Conservation (phyloP, 1,140 invertebrate species). For the Trichoplusia ni region DNA sequence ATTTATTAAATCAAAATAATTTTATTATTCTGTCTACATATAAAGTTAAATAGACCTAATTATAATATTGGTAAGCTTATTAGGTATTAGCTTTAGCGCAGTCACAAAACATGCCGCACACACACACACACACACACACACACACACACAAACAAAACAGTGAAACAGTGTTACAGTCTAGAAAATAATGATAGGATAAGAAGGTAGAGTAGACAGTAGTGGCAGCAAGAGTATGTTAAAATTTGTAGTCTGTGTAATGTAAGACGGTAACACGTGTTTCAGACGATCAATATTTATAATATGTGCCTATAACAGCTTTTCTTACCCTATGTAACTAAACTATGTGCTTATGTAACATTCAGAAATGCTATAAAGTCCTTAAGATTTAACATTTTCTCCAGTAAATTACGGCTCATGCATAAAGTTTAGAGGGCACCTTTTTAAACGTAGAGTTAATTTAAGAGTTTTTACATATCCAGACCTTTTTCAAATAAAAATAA, state of each 20-base stretch:
- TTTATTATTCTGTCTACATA: slow-evolving; percentile 17
- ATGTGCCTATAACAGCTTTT: slow-evolving; percentile 16
- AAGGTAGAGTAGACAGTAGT: too few species aligned
- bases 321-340: neutral
- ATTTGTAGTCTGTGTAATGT: neutral
- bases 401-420: too few species aligned
- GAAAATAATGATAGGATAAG: neutral
- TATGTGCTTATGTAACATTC: too few species aligned
- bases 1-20: too few species aligned
- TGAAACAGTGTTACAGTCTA: slow-evolving; percentile 48
- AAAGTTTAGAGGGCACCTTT: too few species aligned
- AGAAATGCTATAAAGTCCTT: too few species aligned
- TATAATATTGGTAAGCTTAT: slow-evolving; percentile 10
- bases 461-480: too few species aligned
- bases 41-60: neutral
- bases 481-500: too few species aligned
- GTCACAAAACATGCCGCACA: slow-evolving; percentile 44
- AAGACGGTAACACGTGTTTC: slow-evolving; percentile 23
- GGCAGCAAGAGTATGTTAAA: neutral
- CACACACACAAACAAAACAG: slow-evolving; percentile 27
- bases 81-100: slow-evolving; percentile 24
- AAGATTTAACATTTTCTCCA: too few species aligned
- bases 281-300: neutral
- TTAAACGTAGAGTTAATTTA: too few species aligned
- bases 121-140: too few species aligned